phyloP scores from a whole-genome alignment of 2,797 vertebrate species.

The Siniperca scherzeri region DNA sequence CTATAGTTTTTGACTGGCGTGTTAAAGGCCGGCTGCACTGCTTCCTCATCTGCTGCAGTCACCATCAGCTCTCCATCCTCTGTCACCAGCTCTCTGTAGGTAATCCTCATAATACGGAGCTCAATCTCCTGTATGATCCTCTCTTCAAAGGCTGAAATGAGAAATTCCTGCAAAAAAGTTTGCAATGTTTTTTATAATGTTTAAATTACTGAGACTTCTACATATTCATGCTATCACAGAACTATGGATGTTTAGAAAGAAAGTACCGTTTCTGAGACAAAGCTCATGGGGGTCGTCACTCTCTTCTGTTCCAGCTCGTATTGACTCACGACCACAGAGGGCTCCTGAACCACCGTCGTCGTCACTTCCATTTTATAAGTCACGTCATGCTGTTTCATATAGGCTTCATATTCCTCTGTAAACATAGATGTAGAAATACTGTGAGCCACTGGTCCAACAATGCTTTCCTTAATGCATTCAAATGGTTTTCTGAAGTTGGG shows the following conservation, averaged over 20 bases:
- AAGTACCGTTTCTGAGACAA: conserved; percentile 91
- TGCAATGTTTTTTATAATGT: background rate
- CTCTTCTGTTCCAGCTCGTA: conserved; percentile 92
- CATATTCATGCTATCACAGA: background rate
- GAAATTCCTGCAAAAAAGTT: conserved; percentile 89
- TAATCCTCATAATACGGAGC: conserved; percentile 94
- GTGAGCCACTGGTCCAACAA: background rate
- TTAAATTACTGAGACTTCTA: background rate
- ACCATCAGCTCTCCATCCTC: conserved; percentile 94
- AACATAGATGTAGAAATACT: background rate
- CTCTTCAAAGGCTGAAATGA: conserved; percentile 96
- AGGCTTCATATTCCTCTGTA: conserved; percentile 92
- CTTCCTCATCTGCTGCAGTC: conserved; percentile 90
- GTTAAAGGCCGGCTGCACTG: conserved; percentile 89
- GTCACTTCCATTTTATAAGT: conserved; percentile 91
- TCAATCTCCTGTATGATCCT: conserved; percentile 98
- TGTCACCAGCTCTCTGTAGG: conserved; percentile 92
- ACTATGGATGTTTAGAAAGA: background rate
- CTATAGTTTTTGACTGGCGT: conserved; percentile 95
- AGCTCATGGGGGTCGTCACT: conserved; percentile 89
- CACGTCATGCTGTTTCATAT: conserved; percentile 91
- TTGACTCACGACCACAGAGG: conserved; percentile 87
- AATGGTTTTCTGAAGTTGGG: background rate
- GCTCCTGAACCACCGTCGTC: conserved; percentile 88
- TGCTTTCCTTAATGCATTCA: background rate